Base-by-base conservation (phyloP, 2,113 vertebrate species). In the Oenanthe melanoleuca region DNA sequence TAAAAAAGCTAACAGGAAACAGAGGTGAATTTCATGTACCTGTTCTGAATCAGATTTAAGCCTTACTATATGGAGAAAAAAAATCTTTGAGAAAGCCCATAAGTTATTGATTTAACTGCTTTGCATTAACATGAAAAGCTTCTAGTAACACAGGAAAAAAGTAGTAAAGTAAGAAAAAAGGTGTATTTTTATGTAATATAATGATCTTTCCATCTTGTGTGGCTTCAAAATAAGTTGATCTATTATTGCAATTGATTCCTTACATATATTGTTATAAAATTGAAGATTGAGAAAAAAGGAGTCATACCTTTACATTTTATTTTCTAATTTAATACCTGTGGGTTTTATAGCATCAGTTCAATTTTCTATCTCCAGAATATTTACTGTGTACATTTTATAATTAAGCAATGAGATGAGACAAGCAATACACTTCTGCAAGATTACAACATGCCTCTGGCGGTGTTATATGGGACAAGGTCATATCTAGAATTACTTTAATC, bases 401-500 rank as follows among this genome's bases (percentile, higher is more conserved):
- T 93, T 95, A 96, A 96, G 47, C 60, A 93, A 40, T 47, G 56
- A 88, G 42, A 91, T 89, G 49, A 91, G 79, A 95, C 75, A 91
- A 91, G 81, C 38, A 94, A 86, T 88, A 56, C 38, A 94, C 66
- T 95, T 90, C 73, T 4, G 3, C 47, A 70, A 88, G 69, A 96
- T 90, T 95, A 49, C 72, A 87, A 64, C 26, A 55, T 50, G 87
- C 81, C 65, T 78, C 82, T 89, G 63, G 90, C 4, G 0, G 57
- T 91, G 57, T 89, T 95, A 80, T 90, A 88, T 11, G 65, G 88
- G 78, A 94, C 82, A 94, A 95, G 87, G 96, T 92, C 91, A 86
- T 74, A 95, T 91, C 79, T 93, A 69, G 93, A 95, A 95, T 93
- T 95, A 69, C 78, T 92, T 96, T 93, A 97, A 95, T 96, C 84